Evolutionary conservation across 2,113 vertebrate genomes (phyloP).

Genomic region (Thalassoma bifasciatum): DNA sequence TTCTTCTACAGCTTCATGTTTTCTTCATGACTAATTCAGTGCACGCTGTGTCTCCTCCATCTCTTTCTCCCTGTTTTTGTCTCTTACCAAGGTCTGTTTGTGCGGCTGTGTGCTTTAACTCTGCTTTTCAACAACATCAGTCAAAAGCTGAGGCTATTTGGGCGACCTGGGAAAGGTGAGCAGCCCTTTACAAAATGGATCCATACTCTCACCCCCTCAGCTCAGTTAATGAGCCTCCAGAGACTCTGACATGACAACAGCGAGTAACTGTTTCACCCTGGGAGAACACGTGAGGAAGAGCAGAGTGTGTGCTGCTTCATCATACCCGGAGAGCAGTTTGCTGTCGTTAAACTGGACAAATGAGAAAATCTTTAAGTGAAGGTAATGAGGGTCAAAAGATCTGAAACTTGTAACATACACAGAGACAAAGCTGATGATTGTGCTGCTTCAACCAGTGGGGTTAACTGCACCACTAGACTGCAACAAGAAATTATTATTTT

Average conservation of each 20-base stretch:
- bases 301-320: background rate
- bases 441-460: conserved; percentile 8
- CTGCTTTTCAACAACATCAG: conserved; percentile 7
- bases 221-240: conserved; percentile 47
- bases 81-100: background rate
- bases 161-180: conserved; percentile 27
- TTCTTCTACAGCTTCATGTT: too few relatives aligned
- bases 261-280: conserved; percentile 28
- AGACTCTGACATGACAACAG: conserved; percentile 27
- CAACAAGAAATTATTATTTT: background rate
- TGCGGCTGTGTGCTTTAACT: background rate
- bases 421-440: conserved; percentile 11
- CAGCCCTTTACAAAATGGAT: conserved; percentile 13
- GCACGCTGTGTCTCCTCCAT: too few relatives aligned
- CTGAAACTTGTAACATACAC: background rate
- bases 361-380: background rate
- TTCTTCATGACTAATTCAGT: too few relatives aligned
- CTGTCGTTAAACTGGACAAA: conserved; percentile 14
- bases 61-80: too few relatives aligned
- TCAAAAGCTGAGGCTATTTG: background rate
- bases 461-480: background rate
- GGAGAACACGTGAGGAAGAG: conserved; percentile 28
- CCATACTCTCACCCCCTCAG: conserved; percentile 14
- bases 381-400: background rate
- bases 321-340: conserved; percentile 18